Conservation (phyloP, 2,797 vertebrate species). For the Lepidocolaptes lacrymiger region DNA sequence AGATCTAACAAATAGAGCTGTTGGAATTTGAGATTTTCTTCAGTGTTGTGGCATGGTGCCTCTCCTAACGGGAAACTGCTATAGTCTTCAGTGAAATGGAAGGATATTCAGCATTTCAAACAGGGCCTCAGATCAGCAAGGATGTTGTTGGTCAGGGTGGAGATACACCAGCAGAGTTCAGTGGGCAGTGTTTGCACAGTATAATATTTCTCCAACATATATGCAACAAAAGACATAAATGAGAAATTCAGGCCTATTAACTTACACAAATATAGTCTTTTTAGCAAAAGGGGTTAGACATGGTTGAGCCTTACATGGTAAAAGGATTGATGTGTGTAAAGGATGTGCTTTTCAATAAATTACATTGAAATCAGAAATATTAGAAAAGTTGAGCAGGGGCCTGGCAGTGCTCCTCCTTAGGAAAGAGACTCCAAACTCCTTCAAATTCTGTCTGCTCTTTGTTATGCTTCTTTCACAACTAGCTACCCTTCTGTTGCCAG, state of each 20-base stretch:
- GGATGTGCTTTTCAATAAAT: neutral
- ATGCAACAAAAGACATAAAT: neutral
- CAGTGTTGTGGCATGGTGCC: neutral
- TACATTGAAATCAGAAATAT: neutral
- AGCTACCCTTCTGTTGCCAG: neutral
- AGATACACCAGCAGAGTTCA: neutral
- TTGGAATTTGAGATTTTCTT: neutral
- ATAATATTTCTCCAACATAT: neutral
- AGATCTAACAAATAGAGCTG: neutral
- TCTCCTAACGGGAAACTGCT: neutral
- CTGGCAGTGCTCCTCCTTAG: neutral
- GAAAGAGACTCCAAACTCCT: neutral
- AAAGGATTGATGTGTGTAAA: neutral
- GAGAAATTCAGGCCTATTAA: neutral
- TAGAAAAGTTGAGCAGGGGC: neutral
- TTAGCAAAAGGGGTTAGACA: neutral
- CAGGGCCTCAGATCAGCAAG: neutral
- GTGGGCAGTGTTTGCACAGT: neutral
- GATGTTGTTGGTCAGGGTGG: neutral
- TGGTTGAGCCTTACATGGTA: neutral
- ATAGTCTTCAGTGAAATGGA: neutral
- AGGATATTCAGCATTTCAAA: neutral
- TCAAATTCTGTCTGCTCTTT: neutral
- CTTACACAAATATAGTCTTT: neutral
- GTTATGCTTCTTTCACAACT: neutral